Conservation (phyloP, 2,888 invertebrate genomes). For the Altica lythri region DNA sequence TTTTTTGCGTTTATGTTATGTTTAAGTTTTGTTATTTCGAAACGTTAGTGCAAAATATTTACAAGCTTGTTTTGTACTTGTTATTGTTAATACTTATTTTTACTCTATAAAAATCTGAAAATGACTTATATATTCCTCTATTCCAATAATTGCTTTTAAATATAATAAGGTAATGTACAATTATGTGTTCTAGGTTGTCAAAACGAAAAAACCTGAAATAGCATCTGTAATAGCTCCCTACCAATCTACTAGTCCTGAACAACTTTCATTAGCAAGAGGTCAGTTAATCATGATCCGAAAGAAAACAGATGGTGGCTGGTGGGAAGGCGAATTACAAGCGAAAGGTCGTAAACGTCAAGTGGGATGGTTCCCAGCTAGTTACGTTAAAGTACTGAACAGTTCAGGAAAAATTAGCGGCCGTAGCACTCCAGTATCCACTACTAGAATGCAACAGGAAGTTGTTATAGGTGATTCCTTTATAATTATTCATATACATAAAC, state of each 20-base stretch:
- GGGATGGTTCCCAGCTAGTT: slow-evolving; percentile 99
- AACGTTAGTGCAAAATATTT: too few relatives aligned
- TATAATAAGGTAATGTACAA: background rate
- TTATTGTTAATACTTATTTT: too few relatives aligned
- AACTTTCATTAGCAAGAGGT: slow-evolving; percentile 86
- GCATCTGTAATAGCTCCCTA: slow-evolving; percentile 94
- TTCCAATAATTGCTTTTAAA: background rate
- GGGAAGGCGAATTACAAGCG: slow-evolving; percentile 98
- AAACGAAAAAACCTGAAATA: slow-evolving; percentile 84
- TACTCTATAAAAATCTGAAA: too few relatives aligned
- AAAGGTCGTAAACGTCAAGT: slow-evolving; percentile 88
- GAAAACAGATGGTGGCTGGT: slow-evolving; percentile 98
- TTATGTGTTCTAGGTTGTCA: slow-evolving; percentile 58
- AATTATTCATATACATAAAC: too few relatives aligned
- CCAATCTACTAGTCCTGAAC: slow-evolving; percentile 89
- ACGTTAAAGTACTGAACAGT: slow-evolving; percentile 81
- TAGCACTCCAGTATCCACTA: slow-evolving; percentile 74
- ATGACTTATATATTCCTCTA: too few relatives aligned
- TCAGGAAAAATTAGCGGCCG: slow-evolving; percentile 73
- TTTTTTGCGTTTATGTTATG: too few relatives aligned
- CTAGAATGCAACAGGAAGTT: slow-evolving; percentile 66
- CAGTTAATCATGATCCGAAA: slow-evolving; percentile 95
- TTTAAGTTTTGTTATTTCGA: too few relatives aligned
- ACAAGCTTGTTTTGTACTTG: too few relatives aligned
- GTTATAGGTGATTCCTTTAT: too few relatives aligned